Conservation (phyloP, 2,888 invertebrate genomes). For the Drosophila atroscutellata region DNA sequence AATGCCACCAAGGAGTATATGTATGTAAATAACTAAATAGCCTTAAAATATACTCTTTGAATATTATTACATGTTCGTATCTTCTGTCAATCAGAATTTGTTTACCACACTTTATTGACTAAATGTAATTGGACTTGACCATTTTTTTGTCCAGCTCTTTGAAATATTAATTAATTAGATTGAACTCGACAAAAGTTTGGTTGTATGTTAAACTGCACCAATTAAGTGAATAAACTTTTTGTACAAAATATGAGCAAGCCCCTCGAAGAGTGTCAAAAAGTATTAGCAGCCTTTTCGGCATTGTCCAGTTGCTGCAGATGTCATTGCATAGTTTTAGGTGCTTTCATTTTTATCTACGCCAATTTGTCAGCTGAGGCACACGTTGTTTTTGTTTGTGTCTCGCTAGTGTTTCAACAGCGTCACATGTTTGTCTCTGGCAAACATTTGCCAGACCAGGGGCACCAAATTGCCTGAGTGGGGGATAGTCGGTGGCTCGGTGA, state of each 20-base stretch:
- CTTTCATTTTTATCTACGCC: constrained; percentile 55
- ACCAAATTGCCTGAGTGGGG: constrained; percentile 39
- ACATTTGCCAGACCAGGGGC: constrained; percentile 46
- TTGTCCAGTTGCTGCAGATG: constrained; percentile 7
- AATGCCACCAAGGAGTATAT: neutral
- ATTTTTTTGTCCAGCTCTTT: neutral
- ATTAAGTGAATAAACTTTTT: neutral
- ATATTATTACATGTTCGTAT: neutral
- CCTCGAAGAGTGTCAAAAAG: constrained; percentile 1
- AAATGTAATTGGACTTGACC: neutral
- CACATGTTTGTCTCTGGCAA: constrained; percentile 65
- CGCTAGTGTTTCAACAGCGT: constrained; percentile 23
- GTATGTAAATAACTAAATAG: no score
- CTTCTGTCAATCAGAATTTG: neutral
- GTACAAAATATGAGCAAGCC: neutral
- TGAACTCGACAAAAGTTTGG: neutral
- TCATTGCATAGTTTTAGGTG: constrained; percentile 61
- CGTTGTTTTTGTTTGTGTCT: constrained; percentile 30
- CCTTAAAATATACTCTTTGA: neutral
- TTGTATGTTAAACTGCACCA: neutral
- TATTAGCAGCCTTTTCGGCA: constrained; percentile 27
- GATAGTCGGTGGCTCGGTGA: neutral
- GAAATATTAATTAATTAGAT: neutral
- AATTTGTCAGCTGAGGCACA: constrained; percentile 53
- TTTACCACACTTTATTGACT: neutral